A percentile compares a stretch with the other conserved stretches of the same genome.
Evolutionary conservation across 2,797 vertebrate species (phyloP).

Genomic region (Sarcoramphus papa): DNA sequence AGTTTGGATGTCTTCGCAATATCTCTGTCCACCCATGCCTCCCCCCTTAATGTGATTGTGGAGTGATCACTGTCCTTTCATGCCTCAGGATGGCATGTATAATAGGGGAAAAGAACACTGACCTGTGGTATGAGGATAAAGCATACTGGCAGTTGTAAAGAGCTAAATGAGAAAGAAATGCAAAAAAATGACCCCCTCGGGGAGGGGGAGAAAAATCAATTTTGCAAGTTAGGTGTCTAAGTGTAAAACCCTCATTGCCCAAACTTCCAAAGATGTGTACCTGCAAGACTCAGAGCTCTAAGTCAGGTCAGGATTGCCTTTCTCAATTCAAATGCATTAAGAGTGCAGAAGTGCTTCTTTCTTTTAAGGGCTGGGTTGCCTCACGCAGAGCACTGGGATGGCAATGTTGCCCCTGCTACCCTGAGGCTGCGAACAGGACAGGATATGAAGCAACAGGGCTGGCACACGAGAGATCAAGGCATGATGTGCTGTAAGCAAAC

Average conservation of each 20-base stretch:
- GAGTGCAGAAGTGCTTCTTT: background rate
- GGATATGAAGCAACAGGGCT: background rate
- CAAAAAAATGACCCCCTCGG: background rate
- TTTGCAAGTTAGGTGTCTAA: background rate
- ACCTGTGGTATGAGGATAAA: background rate
- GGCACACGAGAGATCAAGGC: background rate
- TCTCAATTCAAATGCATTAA: background rate
- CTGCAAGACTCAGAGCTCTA: background rate
- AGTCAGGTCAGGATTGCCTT: background rate
- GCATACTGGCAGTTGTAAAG: background rate
- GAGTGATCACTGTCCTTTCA: background rate
- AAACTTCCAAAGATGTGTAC: background rate
- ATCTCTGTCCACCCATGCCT: background rate
- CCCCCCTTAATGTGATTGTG: background rate
- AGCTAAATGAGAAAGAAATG: background rate
- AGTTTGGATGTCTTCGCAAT: background rate
- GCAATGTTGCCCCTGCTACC: background rate
- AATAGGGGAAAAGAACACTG: background rate
- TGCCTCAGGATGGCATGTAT: background rate
- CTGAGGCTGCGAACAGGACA: background rate
- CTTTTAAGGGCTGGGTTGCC: background rate
- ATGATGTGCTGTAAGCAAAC: background rate
- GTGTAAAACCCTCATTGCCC: background rate
- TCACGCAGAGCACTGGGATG: background rate
- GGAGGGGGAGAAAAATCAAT: background rate